Conservation (phyloP, 2,113 vertebrate species). For the Ahaetulla prasina region DNA sequence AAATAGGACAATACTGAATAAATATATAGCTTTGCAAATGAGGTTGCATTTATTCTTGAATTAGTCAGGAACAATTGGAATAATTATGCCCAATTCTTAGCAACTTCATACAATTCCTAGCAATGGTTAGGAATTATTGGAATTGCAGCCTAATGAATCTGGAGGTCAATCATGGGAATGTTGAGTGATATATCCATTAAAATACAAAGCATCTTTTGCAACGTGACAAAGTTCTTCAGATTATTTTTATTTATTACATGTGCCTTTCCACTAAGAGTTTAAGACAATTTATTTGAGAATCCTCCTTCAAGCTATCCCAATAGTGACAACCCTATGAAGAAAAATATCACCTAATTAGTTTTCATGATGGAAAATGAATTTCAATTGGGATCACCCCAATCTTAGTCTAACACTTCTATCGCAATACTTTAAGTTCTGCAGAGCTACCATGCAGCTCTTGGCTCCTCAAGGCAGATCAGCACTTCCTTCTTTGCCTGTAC, state of each 20-base stretch:
- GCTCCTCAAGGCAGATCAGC: neutral
- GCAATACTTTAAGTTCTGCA: neutral
- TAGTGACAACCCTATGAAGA: neutral
- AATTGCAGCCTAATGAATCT: neutral
- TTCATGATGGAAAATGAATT: neutral
- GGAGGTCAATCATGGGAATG: neutral
- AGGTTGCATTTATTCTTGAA: neutral
- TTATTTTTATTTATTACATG: neutral
- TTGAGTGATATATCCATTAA: neutral
- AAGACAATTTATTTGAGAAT: neutral
- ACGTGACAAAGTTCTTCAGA: neutral
- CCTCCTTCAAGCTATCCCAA: neutral
- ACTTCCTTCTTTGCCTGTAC: slow-evolving; percentile 2
- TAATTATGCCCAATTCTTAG: neutral
- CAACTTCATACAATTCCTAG: neutral
- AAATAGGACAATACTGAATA: neutral
- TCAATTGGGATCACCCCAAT: neutral
- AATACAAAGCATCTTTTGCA: neutral
- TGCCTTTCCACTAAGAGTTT: neutral
- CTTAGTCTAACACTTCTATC: neutral
- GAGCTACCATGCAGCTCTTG: neutral
- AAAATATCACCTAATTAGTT: neutral
- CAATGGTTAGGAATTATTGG: neutral
- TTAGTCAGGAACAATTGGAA: neutral
- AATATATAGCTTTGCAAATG: neutral